These are phyloP conservation scores for Hypolimnas misippus DNA, from an alignment of 2,888 invertebrate species.

Conservation along the genomic window DNA sequence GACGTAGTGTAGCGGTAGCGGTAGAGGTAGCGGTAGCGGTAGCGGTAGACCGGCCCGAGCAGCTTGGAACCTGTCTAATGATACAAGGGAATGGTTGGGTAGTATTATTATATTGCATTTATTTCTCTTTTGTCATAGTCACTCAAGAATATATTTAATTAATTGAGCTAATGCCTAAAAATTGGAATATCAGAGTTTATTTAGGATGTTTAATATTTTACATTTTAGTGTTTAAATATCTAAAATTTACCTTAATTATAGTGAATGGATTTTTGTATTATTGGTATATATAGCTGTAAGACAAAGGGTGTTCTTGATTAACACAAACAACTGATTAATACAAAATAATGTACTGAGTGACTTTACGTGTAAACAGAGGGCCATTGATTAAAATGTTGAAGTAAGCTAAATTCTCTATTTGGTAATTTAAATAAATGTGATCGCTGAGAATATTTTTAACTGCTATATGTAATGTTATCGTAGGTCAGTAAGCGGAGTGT, in stretches of 20 bases:
- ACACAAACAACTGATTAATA: slow-evolving; percentile 81
- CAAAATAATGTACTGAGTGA: slow-evolving; percentile 84
- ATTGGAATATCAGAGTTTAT: slow-evolving; percentile 85
- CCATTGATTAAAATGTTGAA: slow-evolving; percentile 83
- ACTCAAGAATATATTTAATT: slow-evolving; percentile 82
- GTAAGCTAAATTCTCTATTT: slow-evolving; percentile 83
- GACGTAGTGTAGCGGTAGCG: slow-evolving; percentile 67
- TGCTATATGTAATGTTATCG: slow-evolving; percentile 77
- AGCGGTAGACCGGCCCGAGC: slow-evolving; percentile 69
- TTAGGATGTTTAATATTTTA: slow-evolving; percentile 84
- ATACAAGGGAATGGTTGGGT: slow-evolving; percentile 74
- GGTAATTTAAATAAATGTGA: slow-evolving; percentile 82
- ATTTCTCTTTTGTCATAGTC: slow-evolving; percentile 82
- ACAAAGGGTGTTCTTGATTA: slow-evolving; percentile 80
- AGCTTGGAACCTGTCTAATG: slow-evolving; percentile 75
- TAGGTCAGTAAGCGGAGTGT: slow-evolving; percentile 74
- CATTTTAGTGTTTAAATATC: slow-evolving; percentile 84
- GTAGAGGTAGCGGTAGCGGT: slow-evolving; percentile 50
- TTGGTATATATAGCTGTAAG: slow-evolving; percentile 82
- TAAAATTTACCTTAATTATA: slow-evolving; percentile 84
- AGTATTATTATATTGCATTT: slow-evolving; percentile 84
- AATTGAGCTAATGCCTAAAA: slow-evolving; percentile 83
- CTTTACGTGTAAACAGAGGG: slow-evolving; percentile 84
- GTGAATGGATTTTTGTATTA: slow-evolving; percentile 84
- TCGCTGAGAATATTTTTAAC: slow-evolving; percentile 82